Evolutionary conservation across 2,113 vertebrate species (phyloP).

Genomic region (Cheilinus undulatus): DNA sequence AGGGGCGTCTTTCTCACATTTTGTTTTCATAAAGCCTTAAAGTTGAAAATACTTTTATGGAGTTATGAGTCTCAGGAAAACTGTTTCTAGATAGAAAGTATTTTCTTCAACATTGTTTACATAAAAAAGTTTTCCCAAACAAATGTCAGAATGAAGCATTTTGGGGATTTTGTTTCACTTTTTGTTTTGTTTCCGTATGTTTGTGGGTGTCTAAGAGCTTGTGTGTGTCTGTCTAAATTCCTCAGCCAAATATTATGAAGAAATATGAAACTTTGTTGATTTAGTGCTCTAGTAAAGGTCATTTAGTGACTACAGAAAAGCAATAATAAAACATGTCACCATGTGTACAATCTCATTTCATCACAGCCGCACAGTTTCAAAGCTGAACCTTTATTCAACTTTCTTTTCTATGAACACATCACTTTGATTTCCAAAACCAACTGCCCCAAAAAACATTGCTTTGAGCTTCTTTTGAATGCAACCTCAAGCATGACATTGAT

Average conservation of each 20-base stretch:
- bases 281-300: constrained; percentile 42
- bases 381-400: constrained; percentile 29
- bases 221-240: constrained; percentile 40
- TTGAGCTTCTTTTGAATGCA: constrained; percentile 62
- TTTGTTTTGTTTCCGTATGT: constrained; percentile 15
- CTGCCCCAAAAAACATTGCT: constrained; percentile 59
- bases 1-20: constrained; percentile 41
- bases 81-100: background rate
- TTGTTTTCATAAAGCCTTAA: constrained; percentile 23
- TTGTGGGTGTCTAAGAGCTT: constrained; percentile 45
- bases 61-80: background rate
- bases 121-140: constrained; percentile 33
- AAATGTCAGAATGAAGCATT: constrained; percentile 52
- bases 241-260: constrained; percentile 66
- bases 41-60: background rate
- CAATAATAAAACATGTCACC: constrained; percentile 57
- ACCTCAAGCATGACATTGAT: constrained; percentile 75
- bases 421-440: constrained; percentile 67
- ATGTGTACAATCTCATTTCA: constrained; percentile 31
- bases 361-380: constrained; percentile 22
- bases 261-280: constrained; percentile 62
- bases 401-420: constrained; percentile 28
- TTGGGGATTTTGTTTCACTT: constrained; percentile 32
- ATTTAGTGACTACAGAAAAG: constrained; percentile 46
- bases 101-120: constrained; percentile 26